Conservation (phyloP, 2,113 vertebrate genomes). For the Larimichthys crocea region DNA sequence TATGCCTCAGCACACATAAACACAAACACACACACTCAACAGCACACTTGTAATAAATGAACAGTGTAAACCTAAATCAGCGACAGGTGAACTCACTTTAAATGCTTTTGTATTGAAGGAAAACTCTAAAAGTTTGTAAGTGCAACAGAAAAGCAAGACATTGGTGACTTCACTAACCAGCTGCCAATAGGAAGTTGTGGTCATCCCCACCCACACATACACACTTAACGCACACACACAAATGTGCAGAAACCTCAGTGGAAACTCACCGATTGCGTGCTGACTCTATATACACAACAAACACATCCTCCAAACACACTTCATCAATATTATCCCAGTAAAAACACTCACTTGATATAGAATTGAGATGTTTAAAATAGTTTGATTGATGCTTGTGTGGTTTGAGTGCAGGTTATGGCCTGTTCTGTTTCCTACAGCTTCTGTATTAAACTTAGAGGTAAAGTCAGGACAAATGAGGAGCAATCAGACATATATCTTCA, state of each 20-base stretch:
- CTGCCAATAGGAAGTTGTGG: constrained; percentile 12
- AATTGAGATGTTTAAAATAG: neutral
- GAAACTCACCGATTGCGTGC: constrained; percentile 36
- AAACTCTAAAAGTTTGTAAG: neutral
- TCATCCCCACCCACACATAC: neutral
- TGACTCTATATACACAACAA: constrained; percentile 7
- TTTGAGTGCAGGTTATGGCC: too few species aligned
- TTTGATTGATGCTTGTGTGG: neutral
- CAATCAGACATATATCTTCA: too few species aligned
- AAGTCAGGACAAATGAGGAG: too few species aligned
- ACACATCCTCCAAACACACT: constrained; percentile 8
- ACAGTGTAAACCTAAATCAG: neutral
- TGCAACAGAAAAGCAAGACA: neutral
- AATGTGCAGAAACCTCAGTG: neutral
- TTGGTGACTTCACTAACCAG: neutral
- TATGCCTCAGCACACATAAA: neutral
- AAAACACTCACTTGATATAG: neutral
- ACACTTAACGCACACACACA: neutral
- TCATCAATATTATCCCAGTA: neutral
- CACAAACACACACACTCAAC: neutral
- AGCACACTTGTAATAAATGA: neutral
- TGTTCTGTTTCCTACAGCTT: too few species aligned
- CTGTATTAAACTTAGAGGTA: too few species aligned
- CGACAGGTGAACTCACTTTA: neutral
- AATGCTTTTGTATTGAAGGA: neutral